These are phyloP conservation scores for Pelobates fuscus DNA, from an alignment of 2,113 vertebrate species.

Conservation along the genomic window DNA sequence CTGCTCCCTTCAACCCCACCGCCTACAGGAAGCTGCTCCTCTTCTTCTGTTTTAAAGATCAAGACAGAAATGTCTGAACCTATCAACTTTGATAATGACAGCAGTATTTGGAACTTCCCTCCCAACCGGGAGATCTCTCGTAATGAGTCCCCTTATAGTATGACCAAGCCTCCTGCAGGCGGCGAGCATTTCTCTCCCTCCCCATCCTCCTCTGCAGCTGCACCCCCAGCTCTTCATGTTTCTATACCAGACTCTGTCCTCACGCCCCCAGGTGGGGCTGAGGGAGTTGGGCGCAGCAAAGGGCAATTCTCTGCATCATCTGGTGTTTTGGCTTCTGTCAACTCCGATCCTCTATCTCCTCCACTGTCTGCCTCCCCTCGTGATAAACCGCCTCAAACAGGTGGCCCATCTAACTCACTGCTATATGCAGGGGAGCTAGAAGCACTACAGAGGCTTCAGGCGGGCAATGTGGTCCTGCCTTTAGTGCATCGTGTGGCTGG, in stretches of 20 bases:
- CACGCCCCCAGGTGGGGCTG: slow-evolving; percentile 90
- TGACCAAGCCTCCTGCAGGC: slow-evolving; percentile 88
- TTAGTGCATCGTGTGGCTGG: slow-evolving; percentile 93
- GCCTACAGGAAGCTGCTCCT: slow-evolving; percentile 49
- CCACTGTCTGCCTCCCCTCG: slow-evolving; percentile 95
- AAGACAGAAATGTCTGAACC: slow-evolving; percentile 98
- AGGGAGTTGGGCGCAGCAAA: slow-evolving; percentile 80
- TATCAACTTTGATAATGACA: slow-evolving; percentile 99
- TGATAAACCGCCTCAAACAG: slow-evolving; percentile 88
- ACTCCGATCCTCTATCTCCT: slow-evolving; percentile 91
- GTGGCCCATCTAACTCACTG: slow-evolving; percentile 86
- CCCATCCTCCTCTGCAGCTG: slow-evolving; percentile 67
- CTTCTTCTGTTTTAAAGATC: slow-evolving; percentile 94
- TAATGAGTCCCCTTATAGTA: slow-evolving; percentile 97
- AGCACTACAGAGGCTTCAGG: slow-evolving; percentile 93
- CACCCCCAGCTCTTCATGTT: slow-evolving; percentile 82
- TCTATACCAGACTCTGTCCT: slow-evolving; percentile 96
- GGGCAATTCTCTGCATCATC: slow-evolving; percentile 80
- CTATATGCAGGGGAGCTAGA: slow-evolving; percentile 94
- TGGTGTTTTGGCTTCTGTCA: slow-evolving; percentile 79
- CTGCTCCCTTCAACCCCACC: slow-evolving; percentile 81
- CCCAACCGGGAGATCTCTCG: slow-evolving; percentile 97
- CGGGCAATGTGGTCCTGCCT: slow-evolving; percentile 92
- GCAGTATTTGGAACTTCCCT: slow-evolving; percentile 99
- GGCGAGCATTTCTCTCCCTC: slow-evolving; percentile 87